Percentiles rank a stretch among this genome's conserved stretches.
Conservation (phyloP, 2,113 vertebrate species). For the Echinops telfairi region DNA sequence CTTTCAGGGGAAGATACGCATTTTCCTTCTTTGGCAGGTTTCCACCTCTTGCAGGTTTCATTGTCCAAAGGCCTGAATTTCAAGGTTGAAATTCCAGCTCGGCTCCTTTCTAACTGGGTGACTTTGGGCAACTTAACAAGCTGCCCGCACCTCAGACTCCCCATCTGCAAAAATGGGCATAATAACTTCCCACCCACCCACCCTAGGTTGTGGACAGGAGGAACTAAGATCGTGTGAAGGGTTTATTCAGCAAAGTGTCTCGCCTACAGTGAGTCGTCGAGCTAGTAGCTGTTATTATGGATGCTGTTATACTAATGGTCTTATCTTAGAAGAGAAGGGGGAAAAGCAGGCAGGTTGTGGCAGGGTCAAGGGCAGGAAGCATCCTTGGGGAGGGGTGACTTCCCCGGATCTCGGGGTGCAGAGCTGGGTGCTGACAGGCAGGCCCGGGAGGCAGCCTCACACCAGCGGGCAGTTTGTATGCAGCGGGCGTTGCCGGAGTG, state of each 20-base stretch:
- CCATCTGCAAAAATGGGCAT: slow-evolving; percentile 44
- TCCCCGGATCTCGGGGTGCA: background rate
- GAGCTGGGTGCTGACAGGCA: background rate
- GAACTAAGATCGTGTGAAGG: background rate
- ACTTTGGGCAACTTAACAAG: background rate
- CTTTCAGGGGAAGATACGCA: background rate
- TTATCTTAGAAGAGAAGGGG: background rate
- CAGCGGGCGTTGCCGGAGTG: slow-evolving; percentile 62
- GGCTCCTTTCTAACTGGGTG: background rate
- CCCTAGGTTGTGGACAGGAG: background rate
- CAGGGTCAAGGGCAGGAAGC: background rate
- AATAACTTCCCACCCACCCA: background rate
- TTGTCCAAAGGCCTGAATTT: background rate
- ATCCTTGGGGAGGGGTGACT: background rate
- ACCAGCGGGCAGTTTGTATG: slow-evolving; percentile 67
- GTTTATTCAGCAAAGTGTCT: background rate
- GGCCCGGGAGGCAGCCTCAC: slow-evolving; percentile 62
- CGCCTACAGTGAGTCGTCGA: background rate
- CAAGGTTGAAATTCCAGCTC: background rate
- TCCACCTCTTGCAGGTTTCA: background rate
- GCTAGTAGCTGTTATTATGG: background rate
- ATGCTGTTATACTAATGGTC: background rate
- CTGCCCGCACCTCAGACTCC: background rate
- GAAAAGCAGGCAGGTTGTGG: background rate
- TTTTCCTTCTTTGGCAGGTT: background rate